Percentiles rank a stretch among this genome's conserved stretches.
Conservation (phyloP, 2,888 invertebrate species). For the Malachius bipustulatus region DNA sequence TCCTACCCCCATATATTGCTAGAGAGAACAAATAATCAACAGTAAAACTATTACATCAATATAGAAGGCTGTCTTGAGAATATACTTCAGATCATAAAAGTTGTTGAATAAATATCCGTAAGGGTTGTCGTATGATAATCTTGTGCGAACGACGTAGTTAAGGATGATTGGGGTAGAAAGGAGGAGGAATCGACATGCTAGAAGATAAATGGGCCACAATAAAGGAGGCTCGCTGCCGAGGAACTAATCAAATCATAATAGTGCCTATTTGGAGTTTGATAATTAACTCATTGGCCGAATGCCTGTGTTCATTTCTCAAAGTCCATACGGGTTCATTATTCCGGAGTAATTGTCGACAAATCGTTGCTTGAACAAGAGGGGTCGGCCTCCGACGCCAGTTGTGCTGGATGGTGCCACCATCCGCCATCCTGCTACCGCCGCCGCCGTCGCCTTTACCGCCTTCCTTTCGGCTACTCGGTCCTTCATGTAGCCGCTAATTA, state of each 20-base stretch:
- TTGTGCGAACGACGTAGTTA: too few species aligned
- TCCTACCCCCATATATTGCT: too few species aligned
- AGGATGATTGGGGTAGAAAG: too few species aligned
- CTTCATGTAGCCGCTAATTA: too few species aligned
- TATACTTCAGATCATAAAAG: too few species aligned
- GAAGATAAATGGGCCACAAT: too few species aligned
- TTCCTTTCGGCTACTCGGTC: neutral
- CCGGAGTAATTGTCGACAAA: constrained; percentile 26
- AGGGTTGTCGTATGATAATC: too few species aligned
- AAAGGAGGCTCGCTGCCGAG: constrained; percentile 22
- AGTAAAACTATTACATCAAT: too few species aligned
- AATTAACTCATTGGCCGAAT: constrained; percentile 38
- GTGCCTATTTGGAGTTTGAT: constrained; percentile 31
- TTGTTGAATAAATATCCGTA: too few species aligned
- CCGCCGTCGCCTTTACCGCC: constrained; percentile 10
- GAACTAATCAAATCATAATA: constrained; percentile 32
- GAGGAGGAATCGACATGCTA: too few species aligned
- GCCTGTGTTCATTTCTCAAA: constrained; percentile 36
- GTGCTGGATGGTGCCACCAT: constrained; percentile 16
- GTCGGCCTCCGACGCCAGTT: constrained; percentile 19
- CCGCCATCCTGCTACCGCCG: constrained; percentile 12
- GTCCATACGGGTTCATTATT: constrained; percentile 39
- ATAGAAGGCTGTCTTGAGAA: too few species aligned
- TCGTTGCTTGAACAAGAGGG: constrained; percentile 10
- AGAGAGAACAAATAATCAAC: too few species aligned